Base-by-base conservation (phyloP, 2,888 invertebrate genomes). In the Serripes groenlandicus region DNA sequence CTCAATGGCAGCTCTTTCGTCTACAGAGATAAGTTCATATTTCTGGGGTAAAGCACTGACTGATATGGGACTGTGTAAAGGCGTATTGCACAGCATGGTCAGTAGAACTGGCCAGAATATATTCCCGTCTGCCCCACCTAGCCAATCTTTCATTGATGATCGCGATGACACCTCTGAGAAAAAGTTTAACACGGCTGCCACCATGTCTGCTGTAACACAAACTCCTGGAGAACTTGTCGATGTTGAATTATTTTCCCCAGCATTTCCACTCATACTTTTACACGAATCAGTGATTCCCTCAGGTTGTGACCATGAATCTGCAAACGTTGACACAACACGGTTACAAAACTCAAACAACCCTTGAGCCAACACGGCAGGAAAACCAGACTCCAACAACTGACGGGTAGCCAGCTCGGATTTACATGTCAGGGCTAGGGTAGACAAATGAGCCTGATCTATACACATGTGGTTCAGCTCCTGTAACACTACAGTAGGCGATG, bases 31-130 rank as follows among this genome's bases (percentile, higher is more conserved):
- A 58, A 91, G 86, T 93, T 93, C 89, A 58, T 79, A 68, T 58
- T 83, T 86, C 23, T 86, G 86, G 68, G 81, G 76, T 49, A 77
- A 66, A 21, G 78, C 68, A 49, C 69, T 73, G 5, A 72, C 70
- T 54, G 81, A 64, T 68, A 86, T 78, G 1, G 83, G 77, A 37
- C 75, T 81, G 75, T 92, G 92, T 18, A 90, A 80, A n/a, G 91
- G 91, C 28, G 91, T 91, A 78, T 92, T 91, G 83, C 94, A 94
- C 82, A 94, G 95, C 93, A 97, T 95, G 80, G 96, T 96, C 15
- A 98, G 95, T 83, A 98, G 95, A 3, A 97, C 97, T 66, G 96
- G 96, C 98, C 98, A 98, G 95, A 98, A 98, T n/a, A 96, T 95
- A 2, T 97, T 96, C 9, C 98, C 98, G 88, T 97, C 96, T 69